phyloP scores from a whole-genome alignment of 2,888 invertebrate genomes.

The Abrostola triplasia region DNA sequence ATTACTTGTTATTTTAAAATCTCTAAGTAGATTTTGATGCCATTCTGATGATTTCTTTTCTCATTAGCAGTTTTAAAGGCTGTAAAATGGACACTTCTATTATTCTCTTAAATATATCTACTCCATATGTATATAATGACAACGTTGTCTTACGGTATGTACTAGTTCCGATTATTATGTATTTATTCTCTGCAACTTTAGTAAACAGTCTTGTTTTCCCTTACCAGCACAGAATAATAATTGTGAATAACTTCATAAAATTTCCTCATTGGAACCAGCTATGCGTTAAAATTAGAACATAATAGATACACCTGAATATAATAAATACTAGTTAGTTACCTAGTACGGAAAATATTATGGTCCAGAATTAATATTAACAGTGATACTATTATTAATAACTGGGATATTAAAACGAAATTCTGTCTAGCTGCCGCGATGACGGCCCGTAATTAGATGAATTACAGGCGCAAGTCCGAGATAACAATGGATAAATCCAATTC shows the following conservation, averaged over 20 bases:
- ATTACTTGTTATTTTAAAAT: slow-evolving; percentile 3
- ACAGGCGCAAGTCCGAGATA: slow-evolving; percentile 58
- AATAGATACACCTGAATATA: not conserved
- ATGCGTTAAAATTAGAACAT: not conserved
- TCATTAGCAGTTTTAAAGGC: slow-evolving; percentile 17
- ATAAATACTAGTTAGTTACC: not conserved
- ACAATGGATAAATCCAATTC: slow-evolving; percentile 68
- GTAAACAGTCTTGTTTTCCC: slow-evolving; percentile 5
- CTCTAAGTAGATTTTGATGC: slow-evolving; percentile 39
- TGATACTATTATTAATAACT: slow-evolving; percentile 9
- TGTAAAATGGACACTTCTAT: no score
- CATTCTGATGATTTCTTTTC: slow-evolving; percentile 21
- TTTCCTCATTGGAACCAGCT: slow-evolving; percentile 9
- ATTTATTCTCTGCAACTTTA: not conserved
- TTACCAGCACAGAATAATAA: slow-evolving; percentile 19
- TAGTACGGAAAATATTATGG: not conserved
- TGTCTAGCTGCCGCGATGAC: slow-evolving; percentile 23
- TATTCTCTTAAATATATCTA: no score
- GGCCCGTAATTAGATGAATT: slow-evolving; percentile 66
- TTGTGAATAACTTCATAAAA: slow-evolving; percentile 7
- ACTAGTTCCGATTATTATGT: not conserved
- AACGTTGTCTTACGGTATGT: not conserved
- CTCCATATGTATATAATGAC: no score
- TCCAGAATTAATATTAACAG: slow-evolving; percentile 7
- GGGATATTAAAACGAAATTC: slow-evolving; percentile 16